Percentiles rank a stretch among this genome's conserved stretches.
These are phyloP conservation scores for Arge pagana DNA, from an alignment of 2,888 invertebrate species.

Conservation along the genomic window DNA sequence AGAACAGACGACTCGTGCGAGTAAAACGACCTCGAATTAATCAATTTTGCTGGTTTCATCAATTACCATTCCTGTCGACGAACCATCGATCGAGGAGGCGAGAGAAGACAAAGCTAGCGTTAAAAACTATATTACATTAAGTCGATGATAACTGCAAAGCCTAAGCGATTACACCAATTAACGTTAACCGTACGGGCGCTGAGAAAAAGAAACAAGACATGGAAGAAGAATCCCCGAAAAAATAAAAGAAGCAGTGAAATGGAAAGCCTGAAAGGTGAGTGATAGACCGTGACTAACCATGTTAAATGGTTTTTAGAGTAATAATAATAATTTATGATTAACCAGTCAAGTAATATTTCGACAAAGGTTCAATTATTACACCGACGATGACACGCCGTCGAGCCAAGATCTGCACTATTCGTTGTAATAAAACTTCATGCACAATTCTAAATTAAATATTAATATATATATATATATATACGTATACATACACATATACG, in stretches of 20 bases:
- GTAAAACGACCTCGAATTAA: slow-evolving; percentile 9
- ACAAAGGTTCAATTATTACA: slow-evolving; percentile 18
- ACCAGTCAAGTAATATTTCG: slow-evolving; percentile 8
- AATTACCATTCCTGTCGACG: slow-evolving; percentile 10
- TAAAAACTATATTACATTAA: background rate
- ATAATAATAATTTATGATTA: background rate
- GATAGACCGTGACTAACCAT: no score
- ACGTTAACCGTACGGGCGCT: slow-evolving; percentile 10
- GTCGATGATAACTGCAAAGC: background rate
- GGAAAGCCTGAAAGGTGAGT: slow-evolving; percentile 12
- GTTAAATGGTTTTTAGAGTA: no score
- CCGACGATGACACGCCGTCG: slow-evolving; percentile 44
- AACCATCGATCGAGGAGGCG: background rate
- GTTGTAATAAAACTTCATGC: slow-evolving; percentile 51
- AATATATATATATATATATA: slow-evolving; percentile 14
- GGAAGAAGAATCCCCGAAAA: no score
- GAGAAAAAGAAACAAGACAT: no score
- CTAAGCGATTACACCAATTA: slow-evolving; percentile 9
- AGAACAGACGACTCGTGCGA: no score
- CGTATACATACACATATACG: slow-evolving; percentile 10
- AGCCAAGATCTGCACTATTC: slow-evolving; percentile 50
- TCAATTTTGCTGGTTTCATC: slow-evolving; percentile 23
- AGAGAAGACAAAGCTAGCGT: background rate
- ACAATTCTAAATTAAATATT: slow-evolving; percentile 50
- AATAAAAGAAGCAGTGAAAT: background rate